These are phyloP conservation scores for Diorhabda elongata DNA, from an alignment of 1,140 invertebrate species.

Conservation along the genomic window DNA sequence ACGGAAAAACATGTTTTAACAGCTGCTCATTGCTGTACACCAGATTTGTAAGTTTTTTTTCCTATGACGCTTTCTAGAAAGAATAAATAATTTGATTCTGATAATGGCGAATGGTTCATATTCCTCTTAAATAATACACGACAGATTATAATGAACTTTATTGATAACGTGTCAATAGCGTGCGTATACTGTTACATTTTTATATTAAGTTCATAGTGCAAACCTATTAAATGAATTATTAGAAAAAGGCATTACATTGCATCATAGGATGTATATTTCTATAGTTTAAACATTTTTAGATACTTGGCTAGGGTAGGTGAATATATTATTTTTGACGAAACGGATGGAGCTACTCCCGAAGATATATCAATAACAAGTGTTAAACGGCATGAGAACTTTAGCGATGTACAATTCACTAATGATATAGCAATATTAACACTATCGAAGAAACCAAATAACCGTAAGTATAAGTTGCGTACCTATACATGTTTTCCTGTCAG, in stretches of 20 bases:
- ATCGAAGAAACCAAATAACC: slow-evolving; percentile 52
- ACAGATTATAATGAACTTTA: too few species aligned
- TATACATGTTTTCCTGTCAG: too few species aligned
- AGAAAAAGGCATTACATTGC: too few species aligned
- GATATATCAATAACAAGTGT: slow-evolving; percentile 58
- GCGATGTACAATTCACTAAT: slow-evolving; percentile 59
- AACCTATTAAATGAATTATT: too few species aligned
- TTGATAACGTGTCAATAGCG: too few species aligned
- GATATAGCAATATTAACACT: slow-evolving; percentile 75
- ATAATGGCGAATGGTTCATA: too few species aligned
- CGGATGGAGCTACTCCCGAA: slow-evolving; percentile 59
- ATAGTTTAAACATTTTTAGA: slow-evolving; percentile 38
- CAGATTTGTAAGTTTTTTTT: slow-evolving; percentile 51
- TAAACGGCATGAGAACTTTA: slow-evolving; percentile 65
- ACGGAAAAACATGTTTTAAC: slow-evolving; percentile 70
- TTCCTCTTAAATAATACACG: too few species aligned
- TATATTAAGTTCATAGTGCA: too few species aligned
- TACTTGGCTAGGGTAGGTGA: slow-evolving; percentile 68
- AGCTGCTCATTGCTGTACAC: slow-evolving; percentile 71
- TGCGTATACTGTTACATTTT: too few species aligned
- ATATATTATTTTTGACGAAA: slow-evolving; percentile 58
- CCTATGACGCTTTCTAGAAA: too few species aligned
- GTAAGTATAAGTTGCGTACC: slow-evolving; percentile 46
- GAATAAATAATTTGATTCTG: too few species aligned
- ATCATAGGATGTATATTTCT: too few species aligned